Evolutionary conservation across 2,113 vertebrate species (phyloP).

Genomic region (Burhinus bistriatus): DNA sequence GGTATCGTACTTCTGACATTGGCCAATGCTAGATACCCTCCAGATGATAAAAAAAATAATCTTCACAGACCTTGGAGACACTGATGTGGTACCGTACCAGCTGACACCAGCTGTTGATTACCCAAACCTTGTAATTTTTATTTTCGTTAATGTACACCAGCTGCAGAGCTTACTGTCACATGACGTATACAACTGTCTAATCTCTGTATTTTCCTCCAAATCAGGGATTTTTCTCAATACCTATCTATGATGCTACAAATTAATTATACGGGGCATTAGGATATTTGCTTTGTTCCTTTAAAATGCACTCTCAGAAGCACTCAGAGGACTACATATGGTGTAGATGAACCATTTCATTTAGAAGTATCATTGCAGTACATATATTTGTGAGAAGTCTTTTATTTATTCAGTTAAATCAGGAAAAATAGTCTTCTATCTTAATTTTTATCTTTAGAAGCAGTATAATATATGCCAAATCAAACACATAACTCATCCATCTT

Average conservation of each 20-base stretch:
- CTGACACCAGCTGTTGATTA: slow-evolving; percentile 42
- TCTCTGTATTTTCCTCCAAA: neutral
- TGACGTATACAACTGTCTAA: neutral
- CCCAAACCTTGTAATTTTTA: slow-evolving; percentile 23
- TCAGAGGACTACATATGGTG: neutral
- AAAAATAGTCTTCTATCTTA: neutral
- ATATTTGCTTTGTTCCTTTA: neutral
- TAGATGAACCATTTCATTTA: neutral
- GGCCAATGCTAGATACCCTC: neutral
- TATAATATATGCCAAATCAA: slow-evolving; percentile 38
- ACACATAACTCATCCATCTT: neutral
- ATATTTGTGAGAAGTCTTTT: neutral
- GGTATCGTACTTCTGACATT: neutral
- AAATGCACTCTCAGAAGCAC: neutral
- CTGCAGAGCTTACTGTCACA: neutral
- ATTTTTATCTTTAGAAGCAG: neutral
- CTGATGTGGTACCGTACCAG: neutral
- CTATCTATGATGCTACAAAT: neutral
- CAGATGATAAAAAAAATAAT: slow-evolving; percentile 4
- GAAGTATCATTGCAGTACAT: neutral
- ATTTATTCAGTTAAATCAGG: neutral
- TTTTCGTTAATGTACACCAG: neutral
- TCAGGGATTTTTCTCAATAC: neutral
- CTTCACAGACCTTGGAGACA: neutral
- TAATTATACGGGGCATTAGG: neutral